A percentile compares a stretch with the other conserved stretches of the same genome.
phyloP scores from a whole-genome alignment of 2,888 invertebrate species.

The Aplocera efformata region DNA sequence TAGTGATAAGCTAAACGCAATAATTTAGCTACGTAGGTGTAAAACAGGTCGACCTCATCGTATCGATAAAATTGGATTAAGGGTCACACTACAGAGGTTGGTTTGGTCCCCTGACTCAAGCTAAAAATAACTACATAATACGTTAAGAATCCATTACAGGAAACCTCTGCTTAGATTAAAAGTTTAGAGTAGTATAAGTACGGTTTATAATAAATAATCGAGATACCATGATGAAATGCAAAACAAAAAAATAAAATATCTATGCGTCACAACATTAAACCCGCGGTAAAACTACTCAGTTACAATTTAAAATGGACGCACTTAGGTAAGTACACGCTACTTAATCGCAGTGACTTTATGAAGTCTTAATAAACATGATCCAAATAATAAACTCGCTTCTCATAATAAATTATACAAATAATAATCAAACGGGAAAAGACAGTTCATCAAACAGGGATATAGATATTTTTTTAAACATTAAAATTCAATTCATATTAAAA shows the following conservation, averaged over 20 bases:
- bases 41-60: no score
- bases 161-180: no score
- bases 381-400: no score
- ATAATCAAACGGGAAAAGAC: no score
- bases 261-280: constrained; percentile 35
- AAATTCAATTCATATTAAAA: no score
- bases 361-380: constrained; percentile 23
- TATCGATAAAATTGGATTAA: not conserved
- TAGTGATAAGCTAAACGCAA: not conserved
- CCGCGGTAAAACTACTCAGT: constrained; percentile 25
- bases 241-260: constrained; percentile 38
- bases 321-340: constrained; percentile 61
- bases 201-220: not conserved
- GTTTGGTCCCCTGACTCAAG: constrained; percentile 43
- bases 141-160: constrained; percentile 14
- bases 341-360: constrained; percentile 36
- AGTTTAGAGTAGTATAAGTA: constrained; percentile 11
- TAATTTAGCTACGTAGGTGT: not conserved
- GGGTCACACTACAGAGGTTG: constrained; percentile 38
- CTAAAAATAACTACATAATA: constrained; percentile 18
- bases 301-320: constrained; percentile 52
- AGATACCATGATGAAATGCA: constrained; percentile 26
- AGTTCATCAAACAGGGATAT: no score
- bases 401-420: no score
- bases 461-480: no score